Conservation (phyloP, 2,113 vertebrate species). For the Morphnarchus princeps region DNA sequence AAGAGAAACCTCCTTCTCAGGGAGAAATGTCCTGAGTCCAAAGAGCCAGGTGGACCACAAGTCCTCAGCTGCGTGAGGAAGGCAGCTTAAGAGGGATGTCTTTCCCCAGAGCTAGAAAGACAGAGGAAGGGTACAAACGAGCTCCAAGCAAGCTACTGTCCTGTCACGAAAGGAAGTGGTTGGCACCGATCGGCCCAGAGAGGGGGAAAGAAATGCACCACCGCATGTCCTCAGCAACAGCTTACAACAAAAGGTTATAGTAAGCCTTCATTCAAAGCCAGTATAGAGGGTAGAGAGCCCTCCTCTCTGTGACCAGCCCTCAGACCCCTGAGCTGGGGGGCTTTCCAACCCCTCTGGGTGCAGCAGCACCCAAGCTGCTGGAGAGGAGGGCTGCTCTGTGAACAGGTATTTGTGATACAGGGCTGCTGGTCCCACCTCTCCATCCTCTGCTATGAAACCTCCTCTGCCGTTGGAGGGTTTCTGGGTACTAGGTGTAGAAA, state of each 20-base stretch:
- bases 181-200: too few relatives aligned
- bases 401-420: neutral
- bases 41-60: neutral
- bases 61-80: neutral
- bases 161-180: too few relatives aligned
- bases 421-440: neutral
- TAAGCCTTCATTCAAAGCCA: neutral
- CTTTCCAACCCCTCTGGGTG: neutral
- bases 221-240: neutral
- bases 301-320: neutral
- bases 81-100: neutral
- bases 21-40: neutral
- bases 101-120: neutral
- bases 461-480: neutral
- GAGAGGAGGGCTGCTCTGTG: neutral
- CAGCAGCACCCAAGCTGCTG: neutral
- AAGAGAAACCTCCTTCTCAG: neutral
- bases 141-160: neutral
- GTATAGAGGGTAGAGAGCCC: neutral
- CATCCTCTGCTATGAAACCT: neutral
- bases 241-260: neutral
- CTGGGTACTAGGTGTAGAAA: neutral
- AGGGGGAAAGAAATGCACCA: too few relatives aligned
- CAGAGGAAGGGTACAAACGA: neutral
- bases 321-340: neutral